phyloP scores from a whole-genome alignment of 2,113 vertebrate genomes.

The Leptobrachium ailaonicum region DNA sequence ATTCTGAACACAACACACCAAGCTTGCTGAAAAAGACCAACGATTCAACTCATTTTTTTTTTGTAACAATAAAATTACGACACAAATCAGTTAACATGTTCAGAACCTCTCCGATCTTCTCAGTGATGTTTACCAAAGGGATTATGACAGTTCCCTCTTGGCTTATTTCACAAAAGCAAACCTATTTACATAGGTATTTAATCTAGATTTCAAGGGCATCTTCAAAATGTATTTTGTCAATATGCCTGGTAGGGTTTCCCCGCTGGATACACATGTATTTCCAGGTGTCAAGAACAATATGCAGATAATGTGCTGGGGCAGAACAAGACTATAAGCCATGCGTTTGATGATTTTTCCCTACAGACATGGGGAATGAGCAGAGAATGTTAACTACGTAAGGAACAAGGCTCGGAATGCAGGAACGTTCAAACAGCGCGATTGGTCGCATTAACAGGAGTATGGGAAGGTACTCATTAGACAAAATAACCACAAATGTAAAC shows the following conservation, averaged over 20 bases:
- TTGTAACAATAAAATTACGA: background rate
- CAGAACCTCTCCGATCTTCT: background rate
- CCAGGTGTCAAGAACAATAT: conserved; percentile 29
- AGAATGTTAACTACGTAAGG: conserved; percentile 37
- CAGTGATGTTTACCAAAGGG: background rate
- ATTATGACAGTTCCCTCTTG: background rate
- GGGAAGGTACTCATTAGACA: background rate
- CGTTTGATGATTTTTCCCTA: conserved; percentile 29
- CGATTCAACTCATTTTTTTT: too few relatives aligned
- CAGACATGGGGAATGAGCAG: conserved; percentile 32
- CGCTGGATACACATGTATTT: conserved; percentile 36
- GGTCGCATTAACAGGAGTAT: background rate
- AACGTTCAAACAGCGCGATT: background rate
- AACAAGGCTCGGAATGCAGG: background rate
- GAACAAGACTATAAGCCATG: conserved; percentile 34
- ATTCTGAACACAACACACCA: too few relatives aligned
- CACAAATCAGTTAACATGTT: background rate
- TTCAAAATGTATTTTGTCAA: conserved; percentile 44
- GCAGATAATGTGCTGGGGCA: conserved; percentile 43
- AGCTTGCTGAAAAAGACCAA: too few relatives aligned
- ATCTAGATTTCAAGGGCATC: conserved; percentile 40
- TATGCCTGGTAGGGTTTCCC: conserved; percentile 25
- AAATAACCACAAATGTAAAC: too few relatives aligned
- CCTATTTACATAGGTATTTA: background rate
- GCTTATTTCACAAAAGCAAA: conserved; percentile 7